Evolutionary conservation across 2,113 vertebrate genomes (phyloP).

Genomic region (Blennius ocellaris): DNA sequence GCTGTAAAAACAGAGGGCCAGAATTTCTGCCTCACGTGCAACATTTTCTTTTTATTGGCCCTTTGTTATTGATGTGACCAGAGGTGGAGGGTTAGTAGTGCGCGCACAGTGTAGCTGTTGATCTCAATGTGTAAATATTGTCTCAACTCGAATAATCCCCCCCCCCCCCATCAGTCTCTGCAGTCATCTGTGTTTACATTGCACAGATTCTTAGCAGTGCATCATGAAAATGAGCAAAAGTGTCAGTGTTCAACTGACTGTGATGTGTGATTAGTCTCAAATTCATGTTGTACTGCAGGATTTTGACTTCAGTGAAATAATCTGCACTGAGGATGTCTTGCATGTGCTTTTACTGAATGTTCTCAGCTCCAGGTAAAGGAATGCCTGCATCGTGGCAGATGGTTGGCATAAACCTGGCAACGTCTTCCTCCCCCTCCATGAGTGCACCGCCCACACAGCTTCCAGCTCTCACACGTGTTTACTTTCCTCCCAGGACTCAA

Average conservation of each 20-base stretch:
- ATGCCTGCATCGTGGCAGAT: conserved; percentile 74
- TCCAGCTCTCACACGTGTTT: conserved; percentile 68
- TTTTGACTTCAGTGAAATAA: not conserved
- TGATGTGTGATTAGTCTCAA: not conserved
- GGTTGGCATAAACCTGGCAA: conserved; percentile 67
- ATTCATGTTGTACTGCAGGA: not conserved
- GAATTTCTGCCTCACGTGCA: conserved; percentile 8
- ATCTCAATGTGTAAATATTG: conserved; percentile 32
- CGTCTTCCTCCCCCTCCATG: conserved; percentile 37
- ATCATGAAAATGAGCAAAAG: not conserved
- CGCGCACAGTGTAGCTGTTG: conserved; percentile 8
- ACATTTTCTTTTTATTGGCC: conserved; percentile 7
- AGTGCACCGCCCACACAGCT: conserved; percentile 61
- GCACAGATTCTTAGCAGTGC: not conserved
- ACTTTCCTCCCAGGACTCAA: conserved; percentile 60
- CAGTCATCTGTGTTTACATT: not conserved
- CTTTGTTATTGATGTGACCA: conserved; percentile 23
- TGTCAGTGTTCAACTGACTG: not conserved
- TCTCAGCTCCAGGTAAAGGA: conserved; percentile 67
- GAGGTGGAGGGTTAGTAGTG: conserved; percentile 13
- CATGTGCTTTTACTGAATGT: conserved; percentile 56
- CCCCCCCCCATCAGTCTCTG: not conserved
- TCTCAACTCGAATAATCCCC: conserved; percentile 24
- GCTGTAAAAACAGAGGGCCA: conserved; percentile 25
- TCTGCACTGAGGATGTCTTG: not conserved